Evolutionary conservation across 2,797 vertebrate species (phyloP).

Genomic region (Spheniscus humboldti): DNA sequence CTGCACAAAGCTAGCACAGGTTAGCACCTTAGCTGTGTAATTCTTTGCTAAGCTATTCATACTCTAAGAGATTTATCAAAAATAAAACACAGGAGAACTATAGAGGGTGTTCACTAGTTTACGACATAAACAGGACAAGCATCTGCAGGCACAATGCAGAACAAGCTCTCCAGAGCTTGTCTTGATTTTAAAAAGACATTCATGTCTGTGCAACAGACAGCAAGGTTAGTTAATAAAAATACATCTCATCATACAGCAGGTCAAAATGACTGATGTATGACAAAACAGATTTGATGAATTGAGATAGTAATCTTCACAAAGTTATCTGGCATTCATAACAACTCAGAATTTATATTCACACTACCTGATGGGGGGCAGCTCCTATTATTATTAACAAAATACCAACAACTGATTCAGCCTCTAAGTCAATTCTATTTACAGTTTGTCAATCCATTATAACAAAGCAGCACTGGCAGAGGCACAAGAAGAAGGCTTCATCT

Average conservation of each 20-base stretch:
- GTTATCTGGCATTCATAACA: constrained; percentile 47
- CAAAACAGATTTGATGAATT: constrained; percentile 24
- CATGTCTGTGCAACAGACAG: not conserved
- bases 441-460: constrained; percentile 33
- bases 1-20: not conserved
- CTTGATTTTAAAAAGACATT: not conserved
- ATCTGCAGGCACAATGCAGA: not conserved
- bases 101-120: not conserved
- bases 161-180: not conserved
- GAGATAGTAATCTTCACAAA: constrained; percentile 25
- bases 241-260: constrained; percentile 12
- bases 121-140: not conserved
- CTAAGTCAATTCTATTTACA: constrained; percentile 66
- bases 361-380: constrained; percentile 41
- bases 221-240: constrained; percentile 25
- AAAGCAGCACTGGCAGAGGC: constrained; percentile 46
- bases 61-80: constrained; percentile 37
- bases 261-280: constrained; percentile 30
- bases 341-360: constrained; percentile 41
- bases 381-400: constrained; percentile 56
- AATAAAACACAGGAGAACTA: constrained; percentile 16
- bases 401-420: constrained; percentile 52
- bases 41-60: constrained; percentile 24
- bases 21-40: constrained; percentile 28
- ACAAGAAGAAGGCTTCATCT: constrained; percentile 31